Evolutionary conservation across 2,797 vertebrate genomes (phyloP), one percentile per base, ranked within the genome.

Genomic region (Harpagifer antarcticus): DNA sequence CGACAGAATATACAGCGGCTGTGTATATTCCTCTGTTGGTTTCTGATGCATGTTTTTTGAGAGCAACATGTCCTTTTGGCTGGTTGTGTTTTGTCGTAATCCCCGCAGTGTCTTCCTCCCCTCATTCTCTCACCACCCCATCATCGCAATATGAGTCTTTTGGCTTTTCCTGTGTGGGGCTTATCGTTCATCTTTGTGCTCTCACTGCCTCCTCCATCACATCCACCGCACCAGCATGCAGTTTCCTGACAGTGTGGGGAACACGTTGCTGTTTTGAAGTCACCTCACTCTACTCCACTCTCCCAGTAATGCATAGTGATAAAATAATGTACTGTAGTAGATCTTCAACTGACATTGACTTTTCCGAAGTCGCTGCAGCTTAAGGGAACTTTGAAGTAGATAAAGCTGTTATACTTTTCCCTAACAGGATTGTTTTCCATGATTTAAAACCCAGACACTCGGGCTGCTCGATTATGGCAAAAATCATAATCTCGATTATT

Each of bases 11-110:
- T 89, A 79, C 81, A 59, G 42, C 66, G 10, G 67, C 61, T 4
- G 37, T 70, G 86, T 90, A 78, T 85, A 84, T 89, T 78, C 76
- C 71, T 77, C 31, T 69, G 48, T 42, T 76, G 71, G 48, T 62
- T 83, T 75, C 79, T 79, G 55, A 63, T 88, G 92, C 90, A 90
- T 91, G 92, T 83, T 69, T 77, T 69, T 77, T 48, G 19, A 82
- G 27, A 82, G 42, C 59, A 65, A 66, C 62, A 14, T 57, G 76
- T 77, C 50, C 42, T 54, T 79, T 82, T 53, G 81, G 83, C 83
- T 85, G 76, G 67, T 59, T 74, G 45, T 69, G 37, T 20, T 58
- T 12, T 69, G 3, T 71, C 47, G 68, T 62, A 19, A 44, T 27
- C 40, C 16, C 16, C 15, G 37, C 3, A 4, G 27, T 27, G 27